A percentile compares a stretch with the other conserved stretches of the same genome.
Evolutionary conservation across 2,113 vertebrate genomes (phyloP).

Genomic region (Petrocephalus zakoni): DNA sequence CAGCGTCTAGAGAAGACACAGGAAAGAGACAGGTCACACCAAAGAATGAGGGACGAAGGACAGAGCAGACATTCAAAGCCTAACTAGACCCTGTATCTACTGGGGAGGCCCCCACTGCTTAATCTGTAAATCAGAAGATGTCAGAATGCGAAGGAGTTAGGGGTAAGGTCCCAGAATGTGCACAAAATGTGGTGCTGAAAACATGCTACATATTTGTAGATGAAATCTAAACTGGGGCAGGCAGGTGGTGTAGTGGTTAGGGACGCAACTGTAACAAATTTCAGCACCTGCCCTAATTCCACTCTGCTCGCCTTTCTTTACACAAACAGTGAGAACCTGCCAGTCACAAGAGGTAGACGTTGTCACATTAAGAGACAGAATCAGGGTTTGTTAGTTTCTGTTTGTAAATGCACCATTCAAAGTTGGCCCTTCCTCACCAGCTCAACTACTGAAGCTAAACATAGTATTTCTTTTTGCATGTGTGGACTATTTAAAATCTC

Average conservation of each 20-base stretch:
- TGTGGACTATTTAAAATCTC: not conserved
- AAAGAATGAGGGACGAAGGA: not conserved
- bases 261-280: no score
- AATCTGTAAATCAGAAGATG: not conserved
- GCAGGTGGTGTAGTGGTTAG: no score
- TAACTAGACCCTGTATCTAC: not conserved
- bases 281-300: not conserved
- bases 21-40: not conserved
- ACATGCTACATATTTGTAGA: not conserved
- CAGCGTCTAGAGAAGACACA: slow-evolving; percentile 69
- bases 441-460: no score
- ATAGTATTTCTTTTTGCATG: no score
- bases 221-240: not conserved
- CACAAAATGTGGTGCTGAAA: not conserved
- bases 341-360: not conserved
- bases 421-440: no score
- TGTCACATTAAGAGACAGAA: not conserved
- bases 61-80: not conserved
- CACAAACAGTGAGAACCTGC: not conserved
- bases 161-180: not conserved
- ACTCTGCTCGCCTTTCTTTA: not conserved
- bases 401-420: no score
- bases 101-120: not conserved
- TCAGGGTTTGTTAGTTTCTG: no score
- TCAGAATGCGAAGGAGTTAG: not conserved